Conservation (phyloP, 2,113 vertebrate genomes). For the Heterochromis multidens region DNA sequence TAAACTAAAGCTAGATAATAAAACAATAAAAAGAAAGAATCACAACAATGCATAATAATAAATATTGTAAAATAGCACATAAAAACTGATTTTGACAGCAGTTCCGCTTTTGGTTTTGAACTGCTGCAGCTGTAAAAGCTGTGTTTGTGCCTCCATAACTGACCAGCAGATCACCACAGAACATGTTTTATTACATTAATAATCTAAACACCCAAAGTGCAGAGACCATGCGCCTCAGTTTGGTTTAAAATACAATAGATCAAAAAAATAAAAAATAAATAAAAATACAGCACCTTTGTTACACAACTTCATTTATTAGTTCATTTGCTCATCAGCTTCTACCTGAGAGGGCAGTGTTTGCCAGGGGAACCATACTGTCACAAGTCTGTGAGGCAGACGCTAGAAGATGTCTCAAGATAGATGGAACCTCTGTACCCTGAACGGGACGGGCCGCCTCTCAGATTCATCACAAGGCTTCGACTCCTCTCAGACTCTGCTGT, state of each 20-base stretch:
- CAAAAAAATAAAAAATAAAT: accelerated
- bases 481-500: slow-evolving; percentile 61
- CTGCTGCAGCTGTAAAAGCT: not conserved
- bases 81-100: not conserved
- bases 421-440: slow-evolving; percentile 45
- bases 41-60: not conserved
- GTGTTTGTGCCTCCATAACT: not conserved
- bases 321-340: not conserved
- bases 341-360: not conserved
- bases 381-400: slow-evolving; percentile 73
- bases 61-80: not conserved
- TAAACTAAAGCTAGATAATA: not conserved
- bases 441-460: slow-evolving; percentile 43
- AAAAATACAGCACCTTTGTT: not conserved
- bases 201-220: not conserved
- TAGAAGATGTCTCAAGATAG: slow-evolving; percentile 76
- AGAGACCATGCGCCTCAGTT: not conserved
- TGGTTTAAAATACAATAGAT: not conserved
- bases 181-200: not conserved
- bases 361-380: slow-evolving; percentile 36
- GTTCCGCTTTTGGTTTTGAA: not conserved
- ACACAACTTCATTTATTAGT: not conserved
- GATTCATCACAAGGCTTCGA: slow-evolving; percentile 65
- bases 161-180: slow-evolving; percentile 25
- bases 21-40: not conserved